Evolutionary conservation across 2,113 vertebrate species (phyloP).

Genomic region (Antechinus flavipes): DNA sequence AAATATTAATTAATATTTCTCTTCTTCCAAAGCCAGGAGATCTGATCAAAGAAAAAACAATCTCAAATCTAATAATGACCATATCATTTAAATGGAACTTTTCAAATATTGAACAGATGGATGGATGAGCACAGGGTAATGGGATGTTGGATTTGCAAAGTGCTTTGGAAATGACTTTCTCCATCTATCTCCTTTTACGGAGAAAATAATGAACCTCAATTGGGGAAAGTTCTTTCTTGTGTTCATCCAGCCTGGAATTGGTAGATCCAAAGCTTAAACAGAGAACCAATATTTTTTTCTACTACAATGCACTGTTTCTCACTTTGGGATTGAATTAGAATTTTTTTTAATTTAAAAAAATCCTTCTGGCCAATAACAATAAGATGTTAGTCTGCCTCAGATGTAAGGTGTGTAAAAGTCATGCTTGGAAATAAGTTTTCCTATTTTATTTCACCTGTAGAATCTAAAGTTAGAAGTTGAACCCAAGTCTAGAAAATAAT

Average conservation of each 20-base stretch:
- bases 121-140: neutral
- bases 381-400: neutral
- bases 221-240: neutral
- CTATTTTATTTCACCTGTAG: conserved; percentile 13
- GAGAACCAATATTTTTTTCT: neutral
- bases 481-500: conserved; percentile 15
- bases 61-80: neutral
- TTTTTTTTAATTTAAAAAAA: neutral
- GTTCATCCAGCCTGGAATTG: neutral
- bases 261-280: neutral
- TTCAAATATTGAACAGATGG: neutral
- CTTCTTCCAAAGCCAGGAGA: neutral
- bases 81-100: neutral
- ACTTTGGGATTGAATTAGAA: neutral
- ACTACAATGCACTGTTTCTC: neutral
- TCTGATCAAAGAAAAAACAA: neutral
- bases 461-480: neutral
- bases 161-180: neutral
- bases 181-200: neutral
- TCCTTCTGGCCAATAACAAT: neutral
- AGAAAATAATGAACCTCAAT: neutral
- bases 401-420: neutral
- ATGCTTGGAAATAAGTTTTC: neutral
- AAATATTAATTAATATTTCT: neutral
- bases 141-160: neutral